Evolutionary conservation across 2,113 vertebrate species (phyloP), one percentile per base, ranked within the genome.

Genomic region (Periophthalmus modestus): DNA sequence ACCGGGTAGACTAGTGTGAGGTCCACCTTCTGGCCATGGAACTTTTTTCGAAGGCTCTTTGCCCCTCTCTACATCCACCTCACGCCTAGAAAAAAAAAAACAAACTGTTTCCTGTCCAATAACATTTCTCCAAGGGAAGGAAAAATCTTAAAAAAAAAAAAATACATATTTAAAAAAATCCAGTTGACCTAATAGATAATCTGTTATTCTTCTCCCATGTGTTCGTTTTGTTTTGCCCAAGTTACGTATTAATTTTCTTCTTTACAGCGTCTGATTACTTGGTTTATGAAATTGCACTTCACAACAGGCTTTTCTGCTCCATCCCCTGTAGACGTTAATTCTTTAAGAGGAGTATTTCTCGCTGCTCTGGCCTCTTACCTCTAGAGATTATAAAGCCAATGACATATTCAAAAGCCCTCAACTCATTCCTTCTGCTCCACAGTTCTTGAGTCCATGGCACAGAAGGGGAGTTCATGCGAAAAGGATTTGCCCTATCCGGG

Each of bases 401-500:
- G 82, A 83, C 88, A 83, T 85, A 89, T 89, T 92, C 74, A 85
- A 87, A 89, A 86, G 74, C 80, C 74, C 75, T 84, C 71, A 91
- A 88, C 87, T 82, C 84, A 82, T 83, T 89, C 81, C 72, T 89
- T 86, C 88, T 82, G 75, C 80, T 77, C 80, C 71, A 82, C 81
- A 80, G 70, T 85, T 87, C 84, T 86, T 83, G 87, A 87, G 78
- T 87, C 81, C 80, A 78, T 61, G 70, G 80, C 78, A 88, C 81
- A 91, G 77, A 84, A 74, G 75, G 71, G 82, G 82, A 90, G 68
- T 80, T 91, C 89, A 90, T 88, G 93, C 87, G 89, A 88, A 91
- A 91, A 89, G 90, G 90, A 92, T 91, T 89, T 90, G 83, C 81
- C 86, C 85, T 75, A 89, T 88, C 78, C 86, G 67, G 74, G 82